Percentiles rank a stretch among this genome's conserved stretches.
Evolutionary conservation across 2,113 vertebrate species (phyloP).

Genomic region (Ploceus nigricollis): DNA sequence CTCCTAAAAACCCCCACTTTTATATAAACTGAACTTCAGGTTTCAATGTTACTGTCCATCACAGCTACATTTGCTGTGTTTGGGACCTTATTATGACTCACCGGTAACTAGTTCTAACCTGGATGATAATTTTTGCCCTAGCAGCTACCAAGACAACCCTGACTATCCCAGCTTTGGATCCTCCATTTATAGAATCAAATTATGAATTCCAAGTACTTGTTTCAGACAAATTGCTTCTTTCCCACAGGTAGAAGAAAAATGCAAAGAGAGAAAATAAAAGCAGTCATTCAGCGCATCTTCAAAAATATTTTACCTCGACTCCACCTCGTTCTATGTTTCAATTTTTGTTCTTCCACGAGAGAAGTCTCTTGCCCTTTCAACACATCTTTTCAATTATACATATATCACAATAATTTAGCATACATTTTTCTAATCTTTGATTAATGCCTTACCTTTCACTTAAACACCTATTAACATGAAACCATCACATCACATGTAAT

Average conservation of each 20-base stretch:
- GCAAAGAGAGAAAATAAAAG: background rate
- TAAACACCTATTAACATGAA: conserved; percentile 17
- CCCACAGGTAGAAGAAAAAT: background rate
- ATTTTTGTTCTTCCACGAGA: background rate
- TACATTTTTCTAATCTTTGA: conserved; percentile 29
- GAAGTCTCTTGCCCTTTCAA: background rate
- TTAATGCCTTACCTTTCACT: conserved; percentile 23
- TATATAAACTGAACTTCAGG: background rate
- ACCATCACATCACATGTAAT: background rate
- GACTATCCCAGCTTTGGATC: background rate
- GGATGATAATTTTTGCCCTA: background rate
- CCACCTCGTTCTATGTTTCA: background rate
- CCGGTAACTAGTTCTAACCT: background rate
- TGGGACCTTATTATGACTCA: background rate
- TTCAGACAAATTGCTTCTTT: background rate
- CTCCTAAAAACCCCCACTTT: background rate
- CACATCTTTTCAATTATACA: conserved; percentile 17
- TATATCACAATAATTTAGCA: conserved; percentile 55
- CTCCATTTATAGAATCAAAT: background rate
- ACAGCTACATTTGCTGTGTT: background rate
- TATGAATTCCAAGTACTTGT: background rate
- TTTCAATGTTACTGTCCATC: background rate
- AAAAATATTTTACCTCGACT: background rate
- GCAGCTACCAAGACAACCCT: background rate
- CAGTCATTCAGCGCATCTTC: background rate